phyloP scores from a whole-genome alignment of 2,888 invertebrate genomes.

The Oxytorus armatus region DNA sequence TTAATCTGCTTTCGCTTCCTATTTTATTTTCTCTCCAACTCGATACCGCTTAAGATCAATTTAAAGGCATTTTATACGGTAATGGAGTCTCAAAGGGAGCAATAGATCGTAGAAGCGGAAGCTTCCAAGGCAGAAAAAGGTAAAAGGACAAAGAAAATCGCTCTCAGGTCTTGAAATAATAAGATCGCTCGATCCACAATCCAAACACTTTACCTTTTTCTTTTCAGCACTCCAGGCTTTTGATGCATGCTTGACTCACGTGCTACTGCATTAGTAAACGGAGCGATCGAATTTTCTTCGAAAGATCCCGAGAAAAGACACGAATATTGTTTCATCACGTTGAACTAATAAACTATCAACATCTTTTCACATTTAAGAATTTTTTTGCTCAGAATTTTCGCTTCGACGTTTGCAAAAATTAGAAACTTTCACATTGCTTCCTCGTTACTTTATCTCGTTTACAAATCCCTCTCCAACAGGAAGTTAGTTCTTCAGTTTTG shows the following conservation, averaged over 20 bases:
- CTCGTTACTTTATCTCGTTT: no score
- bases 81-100: constrained; percentile 22
- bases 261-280: not conserved
- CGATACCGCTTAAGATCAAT: constrained; percentile 29
- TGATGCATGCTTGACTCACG: not conserved
- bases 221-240: not conserved
- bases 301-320: no score
- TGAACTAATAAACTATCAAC: no score
- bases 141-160: not conserved
- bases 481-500: no score
- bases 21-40: constrained; percentile 7
- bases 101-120: not conserved
- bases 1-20: constrained; percentile 32
- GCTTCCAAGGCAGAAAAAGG: not conserved
- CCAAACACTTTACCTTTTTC: not conserved
- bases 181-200: not conserved
- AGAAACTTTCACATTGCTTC: no score
- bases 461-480: no score
- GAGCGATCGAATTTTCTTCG: not conserved
- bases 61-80: constrained; percentile 33
- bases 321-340: no score
- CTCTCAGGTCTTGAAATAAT: not conserved
- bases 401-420: no score
- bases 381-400: no score
- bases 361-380: no score